Evolutionary conservation across 2,113 vertebrate genomes (phyloP).

Genomic region (Herpetotheres cachinnans): DNA sequence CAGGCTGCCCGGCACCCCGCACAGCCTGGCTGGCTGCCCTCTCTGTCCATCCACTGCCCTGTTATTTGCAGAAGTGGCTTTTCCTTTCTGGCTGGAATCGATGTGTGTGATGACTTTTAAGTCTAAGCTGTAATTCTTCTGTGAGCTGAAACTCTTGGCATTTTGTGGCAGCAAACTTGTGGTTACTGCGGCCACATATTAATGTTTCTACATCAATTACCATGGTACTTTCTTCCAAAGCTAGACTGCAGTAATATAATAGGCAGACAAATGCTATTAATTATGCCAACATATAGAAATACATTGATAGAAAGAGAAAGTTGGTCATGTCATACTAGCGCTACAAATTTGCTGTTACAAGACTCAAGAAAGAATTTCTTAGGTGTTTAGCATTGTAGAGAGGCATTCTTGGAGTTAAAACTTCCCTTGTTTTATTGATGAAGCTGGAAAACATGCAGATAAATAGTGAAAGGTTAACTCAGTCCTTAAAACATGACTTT

Average conservation of each 20-base stretch:
- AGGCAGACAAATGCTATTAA: neutral
- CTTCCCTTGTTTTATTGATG: neutral
- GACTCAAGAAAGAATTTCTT: neutral
- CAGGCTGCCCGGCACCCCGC: neutral
- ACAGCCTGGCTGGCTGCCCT: too few species aligned
- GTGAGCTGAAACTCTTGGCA: neutral
- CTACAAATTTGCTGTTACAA: neutral
- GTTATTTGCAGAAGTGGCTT: fast-evolving
- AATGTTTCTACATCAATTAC: neutral
- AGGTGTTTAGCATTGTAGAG: neutral
- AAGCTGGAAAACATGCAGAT: neutral
- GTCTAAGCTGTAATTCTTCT: neutral
- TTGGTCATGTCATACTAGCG: too few species aligned
- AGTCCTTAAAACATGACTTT: neutral
- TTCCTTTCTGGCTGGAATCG: neutral
- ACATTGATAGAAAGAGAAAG: neutral
- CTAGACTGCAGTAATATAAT: neutral
- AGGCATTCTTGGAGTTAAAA: neutral
- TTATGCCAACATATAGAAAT: neutral
- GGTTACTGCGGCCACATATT: neutral
- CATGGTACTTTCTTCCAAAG: neutral
- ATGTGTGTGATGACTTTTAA: fast-evolving
- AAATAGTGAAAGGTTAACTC: neutral
- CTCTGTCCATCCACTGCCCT: neutral
- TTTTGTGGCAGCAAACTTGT: neutral